Evolutionary conservation across 92 coral and sea anemone species (phyloP), one percentile per base, ranked within the genome.

Genomic region (Phenganax subtilis): DNA sequence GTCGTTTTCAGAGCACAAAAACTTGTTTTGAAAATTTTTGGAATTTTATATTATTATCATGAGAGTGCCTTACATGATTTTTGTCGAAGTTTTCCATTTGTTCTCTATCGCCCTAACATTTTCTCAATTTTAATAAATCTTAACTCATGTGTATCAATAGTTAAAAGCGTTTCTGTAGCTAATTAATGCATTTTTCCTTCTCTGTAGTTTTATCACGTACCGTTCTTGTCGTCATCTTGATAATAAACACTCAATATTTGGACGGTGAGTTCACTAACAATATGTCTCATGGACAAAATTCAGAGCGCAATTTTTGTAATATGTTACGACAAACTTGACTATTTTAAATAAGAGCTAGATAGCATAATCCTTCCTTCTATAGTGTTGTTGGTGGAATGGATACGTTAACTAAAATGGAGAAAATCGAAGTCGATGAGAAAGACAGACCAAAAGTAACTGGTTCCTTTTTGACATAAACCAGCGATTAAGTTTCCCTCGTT

Each of bases 321-420:
- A 20, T 20, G 25, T 20, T 20, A 20, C 25, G 25, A 37, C 47
- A 5, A 37, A 37, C 47, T 37, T 37, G 47, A 37, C 2, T 37
- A 37, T 37, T 37, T 37, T 37, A 37, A 37, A 61, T 61, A 7
- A 3, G 15, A 61, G 6, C 67, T 61, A 0, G 27, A 7, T 2
- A 6, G 5, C 8, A 61, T 17, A 6, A 61, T 14, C n/a, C 67
- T 61, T 6, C 25, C 0, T 15, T 30, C 30, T 16, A 6, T 65
- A 96, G 99, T 69, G 84, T 96, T 25, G 99, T 96, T 71, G 99
- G 99, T 58, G 99, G 99, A 51, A 89, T 88, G 29, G 99, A 96
- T 80, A 96, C 93, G 9, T 70, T 96, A 10, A 92, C 77, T 55
- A 88, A 93, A 44, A 87, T 96, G 94, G 99, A 96, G 83, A 85